Evolutionary conservation across 1,140 invertebrate species (phyloP), one percentile per base, ranked within the genome.

Genomic region (Phenacoccus solenopsis): DNA sequence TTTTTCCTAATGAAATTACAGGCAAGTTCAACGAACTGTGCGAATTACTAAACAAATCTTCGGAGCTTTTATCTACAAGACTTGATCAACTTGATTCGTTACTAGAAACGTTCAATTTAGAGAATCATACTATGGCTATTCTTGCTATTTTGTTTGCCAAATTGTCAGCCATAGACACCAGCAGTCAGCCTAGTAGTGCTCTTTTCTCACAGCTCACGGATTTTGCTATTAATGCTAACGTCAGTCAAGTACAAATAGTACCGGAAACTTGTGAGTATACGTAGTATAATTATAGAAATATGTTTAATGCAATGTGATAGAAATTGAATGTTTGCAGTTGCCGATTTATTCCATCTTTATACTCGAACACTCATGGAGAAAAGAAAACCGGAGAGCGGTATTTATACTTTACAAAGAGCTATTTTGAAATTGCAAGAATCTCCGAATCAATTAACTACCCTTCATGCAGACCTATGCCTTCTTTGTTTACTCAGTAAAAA

Each of bases 401-500:
- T 98, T 38, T 85, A 87, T 75, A 81, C 96, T 21, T 76, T 98
- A 9, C 84, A 85, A 71, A 87, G 87, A 75, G 94, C 94, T 7
- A 94, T 98, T 73, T 84, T 86, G 61, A 96, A 95, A 79, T 88
- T 96, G 72, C 92, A 96, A 78, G 78, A 90, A 1, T 87, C 86
- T 79, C 89, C 93, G 74, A 88, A 89, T 20, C 93, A 97, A 77
- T 79, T 98, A 35, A 98, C 95, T 22, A 90, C 93, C 1, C 88
- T 98, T 74, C 96, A 98, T 80, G 88, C 92, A 7, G 93, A 96
- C 82, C 82, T 98, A 32, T 95, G 91, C 77, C 93, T 96, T 79
- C 80, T 98, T 1, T 97, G 94, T 80, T 82, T 98, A 27, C 76
- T 93, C 27, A 86, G 93, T 28, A 96, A 96, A 80, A 93, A 91